Evolutionary conservation across 1,140 invertebrate species (phyloP).

Genomic region (Melanaphis sacchari): DNA sequence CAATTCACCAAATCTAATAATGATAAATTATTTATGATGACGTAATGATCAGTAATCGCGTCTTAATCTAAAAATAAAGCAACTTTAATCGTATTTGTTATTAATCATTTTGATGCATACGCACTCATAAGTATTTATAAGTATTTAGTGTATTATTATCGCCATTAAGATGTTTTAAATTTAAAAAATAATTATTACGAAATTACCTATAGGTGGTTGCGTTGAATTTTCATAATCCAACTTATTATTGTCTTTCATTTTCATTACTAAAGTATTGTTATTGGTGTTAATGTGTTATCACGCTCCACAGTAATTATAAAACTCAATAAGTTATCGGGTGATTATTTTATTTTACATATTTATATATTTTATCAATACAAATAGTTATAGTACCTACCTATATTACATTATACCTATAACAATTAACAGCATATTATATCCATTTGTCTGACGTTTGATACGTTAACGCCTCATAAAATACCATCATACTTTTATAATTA

Average conservation of each 20-base stretch:
- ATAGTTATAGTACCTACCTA: too few species aligned
- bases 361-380: background rate
- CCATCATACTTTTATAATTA: background rate
- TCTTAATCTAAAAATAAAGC: background rate
- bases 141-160: constrained; percentile 2
- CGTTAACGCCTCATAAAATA: background rate
- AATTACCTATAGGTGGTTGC: background rate
- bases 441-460: background rate
- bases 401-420: background rate
- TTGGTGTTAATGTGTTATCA: background rate
- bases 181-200: background rate
- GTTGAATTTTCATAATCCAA: background rate
- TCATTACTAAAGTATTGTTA: background rate
- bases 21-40: background rate
- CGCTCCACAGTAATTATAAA: background rate
- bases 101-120: background rate
- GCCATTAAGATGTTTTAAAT: background rate
- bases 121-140: background rate
- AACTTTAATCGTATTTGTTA: background rate
- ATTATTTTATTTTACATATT: background rate
- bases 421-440: background rate
- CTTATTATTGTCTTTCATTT: background rate
- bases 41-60: background rate
- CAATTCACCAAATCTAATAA: constrained; percentile 15
- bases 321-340: background rate